Conservation (phyloP, 2,888 invertebrate species). For the Amphipyra berbera region DNA sequence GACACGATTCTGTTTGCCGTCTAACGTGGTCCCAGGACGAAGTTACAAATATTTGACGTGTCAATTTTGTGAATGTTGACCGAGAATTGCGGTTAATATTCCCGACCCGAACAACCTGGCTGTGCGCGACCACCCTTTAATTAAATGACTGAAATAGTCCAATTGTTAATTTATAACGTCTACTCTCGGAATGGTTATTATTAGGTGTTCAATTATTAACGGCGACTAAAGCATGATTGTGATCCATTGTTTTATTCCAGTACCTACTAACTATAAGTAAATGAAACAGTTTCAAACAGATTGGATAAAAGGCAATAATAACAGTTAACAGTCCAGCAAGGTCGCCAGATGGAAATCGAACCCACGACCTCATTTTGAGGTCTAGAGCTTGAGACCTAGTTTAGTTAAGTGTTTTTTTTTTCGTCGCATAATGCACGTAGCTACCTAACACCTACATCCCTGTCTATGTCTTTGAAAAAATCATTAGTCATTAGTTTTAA, state of each 20-base stretch:
- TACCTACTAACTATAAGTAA: constrained; percentile 1
- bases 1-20: constrained; percentile 89
- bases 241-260: constrained; percentile 9
- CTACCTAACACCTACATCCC: too few relatives aligned
- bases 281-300: background rate
- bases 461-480: too few relatives aligned
- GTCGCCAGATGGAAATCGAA: too few relatives aligned
- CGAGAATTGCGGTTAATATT: constrained; percentile 90
- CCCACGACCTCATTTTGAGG: too few relatives aligned
- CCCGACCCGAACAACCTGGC: constrained; percentile 84
- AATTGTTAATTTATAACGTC: constrained; percentile 84
- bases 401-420: too few relatives aligned
- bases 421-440: too few relatives aligned
- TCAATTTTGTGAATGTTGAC: constrained; percentile 90
- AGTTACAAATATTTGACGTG: constrained; percentile 91
- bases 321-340: too few relatives aligned
- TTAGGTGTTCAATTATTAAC: constrained; percentile 70
- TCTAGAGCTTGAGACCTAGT: too few relatives aligned
- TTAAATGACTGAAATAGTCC: constrained; percentile 87
- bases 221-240: constrained; percentile 41
- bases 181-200: constrained; percentile 67
- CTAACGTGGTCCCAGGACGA: constrained; percentile 89
- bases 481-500: too few relatives aligned
- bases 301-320: background rate
- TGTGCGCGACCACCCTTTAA: constrained; percentile 82